A percentile compares a stretch with the other conserved stretches of the same genome.
These are phyloP conservation scores for Protomyctophum bolini DNA, from an alignment of 2,113 vertebrate genomes.

Conservation along the genomic window DNA sequence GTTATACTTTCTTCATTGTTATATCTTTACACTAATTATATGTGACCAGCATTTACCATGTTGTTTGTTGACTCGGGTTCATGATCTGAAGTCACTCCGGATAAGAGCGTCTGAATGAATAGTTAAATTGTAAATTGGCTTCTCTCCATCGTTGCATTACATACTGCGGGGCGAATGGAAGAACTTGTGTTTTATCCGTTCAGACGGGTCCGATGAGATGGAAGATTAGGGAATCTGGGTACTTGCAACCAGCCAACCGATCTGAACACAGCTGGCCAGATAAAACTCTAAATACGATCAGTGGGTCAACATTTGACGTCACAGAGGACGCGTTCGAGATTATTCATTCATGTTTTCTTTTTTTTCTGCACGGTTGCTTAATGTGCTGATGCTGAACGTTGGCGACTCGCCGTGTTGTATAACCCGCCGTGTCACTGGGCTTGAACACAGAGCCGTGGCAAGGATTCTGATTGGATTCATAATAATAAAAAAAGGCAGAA, in stretches of 20 bases:
- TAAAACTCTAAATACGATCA: slow-evolving; percentile 63
- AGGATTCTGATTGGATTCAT: background rate
- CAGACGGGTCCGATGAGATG: slow-evolving; percentile 31
- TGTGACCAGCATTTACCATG: too few species aligned
- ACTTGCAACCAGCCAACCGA: background rate
- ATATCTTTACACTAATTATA: too few species aligned
- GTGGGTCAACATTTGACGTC: slow-evolving; percentile 48
- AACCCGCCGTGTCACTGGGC: slow-evolving; percentile 41
- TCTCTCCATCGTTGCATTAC: slow-evolving; percentile 10
- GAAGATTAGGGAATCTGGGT: slow-evolving; percentile 45
- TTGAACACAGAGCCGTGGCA: slow-evolving; percentile 5
- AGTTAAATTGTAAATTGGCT: background rate
- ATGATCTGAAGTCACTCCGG: too few species aligned
- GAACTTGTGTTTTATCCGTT: slow-evolving; percentile 31
- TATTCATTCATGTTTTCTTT: slow-evolving; percentile 30
- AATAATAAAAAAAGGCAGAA: background rate
- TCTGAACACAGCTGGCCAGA: slow-evolving; percentile 62
- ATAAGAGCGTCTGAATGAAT: too few species aligned
- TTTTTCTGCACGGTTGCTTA: slow-evolving; percentile 42
- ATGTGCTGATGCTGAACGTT: slow-evolving; percentile 27
- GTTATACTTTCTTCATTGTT: too few species aligned
- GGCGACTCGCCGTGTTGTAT: slow-evolving; percentile 39
- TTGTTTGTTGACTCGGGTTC: too few species aligned
- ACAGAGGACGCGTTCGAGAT: background rate
- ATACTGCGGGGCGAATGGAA: background rate